These are phyloP conservation scores for Dasypogon diadema DNA, from an alignment of 2,888 invertebrate species.

Conservation along the genomic window DNA sequence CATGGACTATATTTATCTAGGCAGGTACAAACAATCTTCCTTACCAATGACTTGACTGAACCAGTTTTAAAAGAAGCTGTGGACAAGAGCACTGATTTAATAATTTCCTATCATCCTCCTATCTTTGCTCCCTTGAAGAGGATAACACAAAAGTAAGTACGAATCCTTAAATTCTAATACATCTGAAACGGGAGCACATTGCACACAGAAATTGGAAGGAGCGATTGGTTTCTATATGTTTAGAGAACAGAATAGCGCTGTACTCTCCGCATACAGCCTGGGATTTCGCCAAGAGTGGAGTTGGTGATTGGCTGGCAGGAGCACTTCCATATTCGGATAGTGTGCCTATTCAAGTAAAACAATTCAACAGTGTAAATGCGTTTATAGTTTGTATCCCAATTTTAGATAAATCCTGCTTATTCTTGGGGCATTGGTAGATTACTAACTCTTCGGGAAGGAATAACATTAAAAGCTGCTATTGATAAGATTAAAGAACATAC, in stretches of 20 bases:
- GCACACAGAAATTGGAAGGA: slow-evolving; percentile 79
- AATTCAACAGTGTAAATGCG: not conserved
- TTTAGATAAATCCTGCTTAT: slow-evolving; percentile 52
- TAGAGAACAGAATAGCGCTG: slow-evolving; percentile 87
- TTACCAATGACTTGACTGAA: slow-evolving; percentile 95
- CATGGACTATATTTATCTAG: slow-evolving; percentile 59
- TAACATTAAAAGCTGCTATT: slow-evolving; percentile 75
- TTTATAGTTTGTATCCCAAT: not conserved
- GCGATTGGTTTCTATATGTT: slow-evolving; percentile 80
- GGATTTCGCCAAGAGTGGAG: slow-evolving; percentile 86
- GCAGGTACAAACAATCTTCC: slow-evolving; percentile 75
- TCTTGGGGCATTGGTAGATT: slow-evolving; percentile 73
- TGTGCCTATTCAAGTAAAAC: slow-evolving; percentile 53
- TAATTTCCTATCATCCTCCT: slow-evolving; percentile 96
- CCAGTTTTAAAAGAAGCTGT: slow-evolving; percentile 87
- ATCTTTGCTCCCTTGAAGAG: slow-evolving; percentile 88
- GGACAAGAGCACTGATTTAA: slow-evolving; percentile 77
- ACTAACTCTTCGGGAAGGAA: slow-evolving; percentile 69
- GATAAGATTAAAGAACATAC: slow-evolving; percentile 78
- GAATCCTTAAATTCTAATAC: too few species aligned
- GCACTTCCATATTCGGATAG: slow-evolving; percentile 62
- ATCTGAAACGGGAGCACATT: too few species aligned
- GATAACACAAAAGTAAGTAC: slow-evolving; percentile 78
- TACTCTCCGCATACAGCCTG: slow-evolving; percentile 95
- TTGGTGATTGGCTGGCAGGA: slow-evolving; percentile 92